Conservation (phyloP, 2,113 vertebrate genomes). For the Charina bottae region DNA sequence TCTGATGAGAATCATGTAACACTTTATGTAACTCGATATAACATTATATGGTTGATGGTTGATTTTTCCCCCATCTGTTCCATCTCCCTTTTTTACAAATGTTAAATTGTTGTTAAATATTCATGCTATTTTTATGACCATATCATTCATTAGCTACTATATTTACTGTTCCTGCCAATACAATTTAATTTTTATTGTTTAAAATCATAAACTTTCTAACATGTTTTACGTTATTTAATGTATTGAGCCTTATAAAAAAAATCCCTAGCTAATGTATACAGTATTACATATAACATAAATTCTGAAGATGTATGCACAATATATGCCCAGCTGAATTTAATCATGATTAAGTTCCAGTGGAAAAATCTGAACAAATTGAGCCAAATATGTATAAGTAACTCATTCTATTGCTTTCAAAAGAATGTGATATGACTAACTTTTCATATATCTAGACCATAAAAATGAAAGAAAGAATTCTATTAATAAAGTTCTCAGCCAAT, state of each 20-base stretch:
- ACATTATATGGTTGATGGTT: neutral
- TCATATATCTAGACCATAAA: neutral
- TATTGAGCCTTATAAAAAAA: neutral
- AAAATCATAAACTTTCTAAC: neutral
- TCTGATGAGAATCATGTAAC: neutral
- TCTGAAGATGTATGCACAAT: neutral
- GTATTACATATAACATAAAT: neutral
- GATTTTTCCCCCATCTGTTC: neutral
- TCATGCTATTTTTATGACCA: neutral
- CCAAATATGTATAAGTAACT: neutral
- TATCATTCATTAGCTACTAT: neutral
- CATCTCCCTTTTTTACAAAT: neutral
- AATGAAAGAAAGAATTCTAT: neutral
- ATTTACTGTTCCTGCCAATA: neutral
- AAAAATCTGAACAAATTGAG: neutral
- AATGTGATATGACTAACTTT: neutral
- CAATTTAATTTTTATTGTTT: neutral
- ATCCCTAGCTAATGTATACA: neutral
- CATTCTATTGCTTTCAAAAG: neutral
- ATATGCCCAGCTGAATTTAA: neutral
- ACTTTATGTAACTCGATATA: neutral
- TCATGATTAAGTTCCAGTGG: neutral
- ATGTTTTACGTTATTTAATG: neutral
- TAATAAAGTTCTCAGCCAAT: neutral
- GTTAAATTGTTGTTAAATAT: neutral